phyloP scores from a whole-genome alignment of 2,797 vertebrate genomes.

The Myripristis jacobus region DNA sequence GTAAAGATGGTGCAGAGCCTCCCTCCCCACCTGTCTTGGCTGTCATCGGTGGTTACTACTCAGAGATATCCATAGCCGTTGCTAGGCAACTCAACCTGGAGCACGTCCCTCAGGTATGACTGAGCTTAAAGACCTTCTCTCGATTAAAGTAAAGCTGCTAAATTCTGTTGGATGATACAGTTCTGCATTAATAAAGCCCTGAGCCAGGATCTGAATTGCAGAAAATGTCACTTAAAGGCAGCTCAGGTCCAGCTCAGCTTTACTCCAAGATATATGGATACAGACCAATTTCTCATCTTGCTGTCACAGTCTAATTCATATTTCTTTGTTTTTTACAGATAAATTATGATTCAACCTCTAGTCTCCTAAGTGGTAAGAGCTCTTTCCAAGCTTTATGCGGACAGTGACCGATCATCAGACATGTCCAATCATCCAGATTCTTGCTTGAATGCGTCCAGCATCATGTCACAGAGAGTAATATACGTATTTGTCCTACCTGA shows the following conservation, averaged over 20 bases:
- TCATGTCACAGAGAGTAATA: slow-evolving; percentile 59
- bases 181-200: not conserved
- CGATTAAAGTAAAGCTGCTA: slow-evolving; percentile 6
- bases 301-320: not conserved
- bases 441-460: slow-evolving; percentile 79
- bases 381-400: slow-evolving; percentile 54
- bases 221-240: not conserved
- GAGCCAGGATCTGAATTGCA: not conserved
- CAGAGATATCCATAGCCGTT: slow-evolving; percentile 86
- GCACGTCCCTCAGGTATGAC: slow-evolving; percentile 86
- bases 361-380: slow-evolving; percentile 44
- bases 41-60: slow-evolving; percentile 84
- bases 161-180: slow-evolving; percentile 1
- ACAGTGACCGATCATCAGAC: slow-evolving; percentile 51
- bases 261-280: not conserved
- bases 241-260: not conserved
- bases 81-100: slow-evolving; percentile 86
- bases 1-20: not conserved
- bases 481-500: slow-evolving; percentile 85
- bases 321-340: slow-evolving; percentile 35
- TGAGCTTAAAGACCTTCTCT: slow-evolving; percentile 68
- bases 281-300: not conserved
- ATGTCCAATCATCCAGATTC: slow-evolving; percentile 6
- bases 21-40: slow-evolving; percentile 78
- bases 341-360: slow-evolving; percentile 46